Conservation (phyloP, 2,113 vertebrate species). For the Cariama cristata region DNA sequence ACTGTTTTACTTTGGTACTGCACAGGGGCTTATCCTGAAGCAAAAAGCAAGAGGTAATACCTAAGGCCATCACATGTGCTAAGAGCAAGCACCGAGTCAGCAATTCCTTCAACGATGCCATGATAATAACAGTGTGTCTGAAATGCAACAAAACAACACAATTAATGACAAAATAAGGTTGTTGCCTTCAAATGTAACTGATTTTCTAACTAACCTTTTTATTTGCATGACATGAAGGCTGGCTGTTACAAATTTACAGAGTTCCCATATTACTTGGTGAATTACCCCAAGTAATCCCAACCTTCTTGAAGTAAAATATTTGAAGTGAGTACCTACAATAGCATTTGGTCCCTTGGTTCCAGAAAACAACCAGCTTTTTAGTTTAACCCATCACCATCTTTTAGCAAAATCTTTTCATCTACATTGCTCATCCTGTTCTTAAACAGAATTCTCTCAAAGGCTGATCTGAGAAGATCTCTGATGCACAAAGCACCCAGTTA, state of each 20-base stretch:
- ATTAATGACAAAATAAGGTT: neutral
- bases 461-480: neutral
- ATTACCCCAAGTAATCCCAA: neutral
- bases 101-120: constrained; percentile 66
- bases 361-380: neutral
- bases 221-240: neutral
- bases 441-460: neutral
- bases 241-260: neutral
- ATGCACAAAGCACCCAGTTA: neutral
- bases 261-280: neutral
- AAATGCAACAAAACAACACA: constrained; percentile 36
- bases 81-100: constrained; percentile 59
- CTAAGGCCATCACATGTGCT: constrained; percentile 75
- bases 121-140: constrained; percentile 74
- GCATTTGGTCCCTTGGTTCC: neutral
- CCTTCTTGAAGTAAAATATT: neutral
- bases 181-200: neutral
- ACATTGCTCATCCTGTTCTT: neutral
- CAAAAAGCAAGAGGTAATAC: constrained; percentile 38
- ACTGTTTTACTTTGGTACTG: neutral
- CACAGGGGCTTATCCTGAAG: neutral
- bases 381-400: neutral
- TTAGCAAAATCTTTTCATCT: neutral
- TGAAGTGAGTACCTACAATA: neutral
- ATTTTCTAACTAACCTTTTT: neutral